Conservation (phyloP, 2,888 invertebrate species). For the Mechanitis mazaeus region DNA sequence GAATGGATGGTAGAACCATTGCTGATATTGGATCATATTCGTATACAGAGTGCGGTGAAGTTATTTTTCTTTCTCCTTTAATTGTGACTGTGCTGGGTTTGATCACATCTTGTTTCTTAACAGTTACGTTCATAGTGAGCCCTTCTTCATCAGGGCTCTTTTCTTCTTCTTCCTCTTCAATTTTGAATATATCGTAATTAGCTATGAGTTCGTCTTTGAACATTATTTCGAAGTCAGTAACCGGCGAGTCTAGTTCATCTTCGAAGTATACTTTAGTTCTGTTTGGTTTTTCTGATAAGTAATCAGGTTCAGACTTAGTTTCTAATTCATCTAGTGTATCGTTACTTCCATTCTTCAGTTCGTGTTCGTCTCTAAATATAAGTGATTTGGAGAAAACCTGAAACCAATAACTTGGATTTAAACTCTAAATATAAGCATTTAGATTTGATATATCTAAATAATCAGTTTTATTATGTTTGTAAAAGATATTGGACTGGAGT, state of each 20-base stretch:
- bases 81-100: constrained; percentile 67
- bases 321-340: constrained; percentile 62
- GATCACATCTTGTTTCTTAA: constrained; percentile 63
- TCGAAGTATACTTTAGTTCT: constrained; percentile 71
- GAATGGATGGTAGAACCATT: constrained; percentile 51
- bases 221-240: constrained; percentile 74
- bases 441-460: no score
- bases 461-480: no score
- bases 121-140: constrained; percentile 59
- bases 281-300: constrained; percentile 59
- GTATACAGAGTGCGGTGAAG: constrained; percentile 56
- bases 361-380: constrained; percentile 69
- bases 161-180: constrained; percentile 69
- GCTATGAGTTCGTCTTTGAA: constrained; percentile 69
- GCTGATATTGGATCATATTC: constrained; percentile 61
- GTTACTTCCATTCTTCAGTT: constrained; percentile 55
- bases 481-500: no score
- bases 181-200: constrained; percentile 66
- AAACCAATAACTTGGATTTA: constrained; percentile 30
- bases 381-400: constrained; percentile 73
- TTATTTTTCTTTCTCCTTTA: constrained; percentile 67
- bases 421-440: background rate
- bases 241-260: constrained; percentile 68
- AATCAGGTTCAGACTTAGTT: constrained; percentile 68
- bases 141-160: constrained; percentile 63